Percentiles rank a stretch among this genome's conserved stretches.
Evolutionary conservation across 2,797 vertebrate genomes (phyloP).

Genomic region (Sebastes hopkinsi): DNA sequence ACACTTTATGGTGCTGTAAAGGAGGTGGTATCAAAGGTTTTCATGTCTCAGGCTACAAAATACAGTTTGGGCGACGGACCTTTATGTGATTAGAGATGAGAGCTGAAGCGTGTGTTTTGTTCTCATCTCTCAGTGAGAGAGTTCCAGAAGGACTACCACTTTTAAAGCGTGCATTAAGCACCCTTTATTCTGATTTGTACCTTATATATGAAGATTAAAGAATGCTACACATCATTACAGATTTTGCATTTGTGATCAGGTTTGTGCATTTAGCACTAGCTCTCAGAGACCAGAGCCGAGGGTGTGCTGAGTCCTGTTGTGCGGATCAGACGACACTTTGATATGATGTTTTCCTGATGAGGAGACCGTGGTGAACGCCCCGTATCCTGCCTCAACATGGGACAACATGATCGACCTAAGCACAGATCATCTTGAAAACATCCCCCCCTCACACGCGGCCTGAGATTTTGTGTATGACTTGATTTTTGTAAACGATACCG

Average conservation of each 20-base stretch:
- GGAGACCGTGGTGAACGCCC: conserved; percentile 54
- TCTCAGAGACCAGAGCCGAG: conserved; percentile 12
- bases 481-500: conserved; percentile 68
- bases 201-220: conserved; percentile 17
- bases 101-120: conserved; percentile 34
- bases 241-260: conserved; percentile 12
- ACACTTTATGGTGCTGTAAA: conserved; percentile 14
- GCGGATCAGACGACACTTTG: conserved; percentile 30
- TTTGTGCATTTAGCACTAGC: background rate
- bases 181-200: conserved; percentile 29
- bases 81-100: conserved; percentile 32
- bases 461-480: conserved; percentile 29
- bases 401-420: conserved; percentile 40
- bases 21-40: conserved; percentile 31
- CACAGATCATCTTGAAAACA: conserved; percentile 59
- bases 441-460: conserved; percentile 30
- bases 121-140: conserved; percentile 34
- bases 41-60: conserved; percentile 21
- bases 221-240: background rate
- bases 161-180: conserved; percentile 29
- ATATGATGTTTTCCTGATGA: conserved; percentile 46
- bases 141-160: conserved; percentile 8
- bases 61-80: conserved; percentile 8
- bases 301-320: conserved; percentile 14
- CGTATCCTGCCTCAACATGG: conserved; percentile 33